Conservation (phyloP, 2,888 invertebrate genomes). For the Coenonympha glycerion region DNA sequence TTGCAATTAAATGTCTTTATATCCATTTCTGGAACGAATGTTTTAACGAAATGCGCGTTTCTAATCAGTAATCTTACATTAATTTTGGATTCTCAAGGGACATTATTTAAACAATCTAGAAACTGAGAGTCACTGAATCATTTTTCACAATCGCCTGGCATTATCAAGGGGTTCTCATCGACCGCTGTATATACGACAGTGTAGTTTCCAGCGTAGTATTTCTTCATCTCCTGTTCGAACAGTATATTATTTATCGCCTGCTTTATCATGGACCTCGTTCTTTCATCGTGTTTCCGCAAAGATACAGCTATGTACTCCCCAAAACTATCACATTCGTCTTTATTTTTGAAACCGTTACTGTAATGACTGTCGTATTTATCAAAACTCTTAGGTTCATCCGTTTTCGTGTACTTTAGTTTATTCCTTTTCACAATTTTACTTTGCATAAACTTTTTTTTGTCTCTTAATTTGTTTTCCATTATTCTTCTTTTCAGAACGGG, state of each 20-base stretch:
- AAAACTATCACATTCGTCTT: slow-evolving; percentile 66
- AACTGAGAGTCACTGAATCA: neutral
- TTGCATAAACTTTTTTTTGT: neutral
- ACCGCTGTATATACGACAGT: slow-evolving; percentile 41
- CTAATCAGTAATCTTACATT: too few relatives aligned
- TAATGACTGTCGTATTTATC: too few relatives aligned
- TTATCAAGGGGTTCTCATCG: slow-evolving; percentile 53
- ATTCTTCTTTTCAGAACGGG: slow-evolving; percentile 5
- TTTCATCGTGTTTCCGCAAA: slow-evolving; percentile 61
- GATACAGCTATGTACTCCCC: slow-evolving; percentile 67
- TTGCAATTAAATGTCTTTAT: too few relatives aligned
- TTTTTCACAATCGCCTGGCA: slow-evolving; percentile 35
- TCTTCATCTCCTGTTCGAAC: slow-evolving; percentile 69
- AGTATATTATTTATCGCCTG: slow-evolving; percentile 67
- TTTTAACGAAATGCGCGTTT: too few relatives aligned
- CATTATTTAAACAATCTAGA: too few relatives aligned
- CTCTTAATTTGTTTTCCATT: neutral
- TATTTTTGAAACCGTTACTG: slow-evolving; percentile 47
- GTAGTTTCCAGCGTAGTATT: slow-evolving; percentile 47
- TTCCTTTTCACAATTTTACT: slow-evolving; percentile 26
- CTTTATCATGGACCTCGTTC: slow-evolving; percentile 64
- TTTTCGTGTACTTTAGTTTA: slow-evolving; percentile 45
- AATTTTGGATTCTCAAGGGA: too few relatives aligned
- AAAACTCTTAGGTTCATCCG: slow-evolving; percentile 66
- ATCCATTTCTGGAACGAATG: too few relatives aligned